Conservation (phyloP, 2,113 vertebrate genomes). For the Bolborhynchus lineola region DNA sequence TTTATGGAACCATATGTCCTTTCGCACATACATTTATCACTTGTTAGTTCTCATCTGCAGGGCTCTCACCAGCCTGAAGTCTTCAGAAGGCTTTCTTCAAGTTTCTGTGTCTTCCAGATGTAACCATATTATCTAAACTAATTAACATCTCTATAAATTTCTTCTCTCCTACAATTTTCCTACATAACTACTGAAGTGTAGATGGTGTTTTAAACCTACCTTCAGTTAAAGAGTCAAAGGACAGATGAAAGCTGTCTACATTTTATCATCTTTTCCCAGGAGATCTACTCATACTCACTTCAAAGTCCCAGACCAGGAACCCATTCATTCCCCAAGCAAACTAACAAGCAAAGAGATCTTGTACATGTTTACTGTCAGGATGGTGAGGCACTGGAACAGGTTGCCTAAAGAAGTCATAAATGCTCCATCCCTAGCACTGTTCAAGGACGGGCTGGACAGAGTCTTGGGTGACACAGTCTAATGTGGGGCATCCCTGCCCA, state of each 20-base stretch:
- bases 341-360: not conserved
- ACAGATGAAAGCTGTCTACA: not conserved
- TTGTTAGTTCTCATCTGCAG: not conserved
- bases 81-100: not conserved
- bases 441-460: too few species aligned
- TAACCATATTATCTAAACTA: not conserved
- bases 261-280: not conserved
- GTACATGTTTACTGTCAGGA: too few species aligned
- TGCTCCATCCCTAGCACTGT: too few species aligned
- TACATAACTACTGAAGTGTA: accelerated
- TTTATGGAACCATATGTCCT: not conserved
- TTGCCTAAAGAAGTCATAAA: too few species aligned
- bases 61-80: not conserved
- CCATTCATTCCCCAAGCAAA: not conserved
- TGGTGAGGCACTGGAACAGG: too few species aligned
- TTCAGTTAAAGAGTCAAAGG: not conserved
- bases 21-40: not conserved
- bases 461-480: too few species aligned
- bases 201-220: not conserved
- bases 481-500: too few species aligned
- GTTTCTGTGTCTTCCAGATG: not conserved
- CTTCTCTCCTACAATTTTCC: not conserved
- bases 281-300: not conserved
- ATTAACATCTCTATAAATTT: not conserved
- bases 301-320: not conserved